Base-by-base conservation (phyloP, 37 sponge, comb jelly and placozoan genomes). In the Halichondria panicea region DNA sequence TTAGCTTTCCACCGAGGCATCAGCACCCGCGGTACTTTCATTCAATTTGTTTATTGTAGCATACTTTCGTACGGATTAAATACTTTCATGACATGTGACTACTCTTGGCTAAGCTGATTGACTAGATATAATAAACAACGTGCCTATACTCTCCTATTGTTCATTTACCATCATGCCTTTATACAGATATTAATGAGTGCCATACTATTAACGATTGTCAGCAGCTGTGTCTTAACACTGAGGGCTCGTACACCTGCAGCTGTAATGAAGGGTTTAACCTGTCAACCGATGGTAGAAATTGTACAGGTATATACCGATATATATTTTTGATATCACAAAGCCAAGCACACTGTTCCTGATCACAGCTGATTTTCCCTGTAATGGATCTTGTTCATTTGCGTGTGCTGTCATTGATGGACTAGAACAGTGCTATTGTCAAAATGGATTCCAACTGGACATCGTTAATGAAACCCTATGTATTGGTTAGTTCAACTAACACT, bases 171-270 rank as follows among this genome's bases (percentile, higher is more conserved):
- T 13, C 28, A 13, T 55, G 40, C 4, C 33, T 43, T 5, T 33
- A 24, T n/a, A 55, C 60, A 83, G 84, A 83, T 68, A 22, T 83
- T 15, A 63, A 83, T 68, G 84, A 83, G 63, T 83, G 84, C 75
- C 42, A 38, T 5, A 38, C 22, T 1, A 56, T 36, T 28, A 87
- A 13, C 30, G 63, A 11, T 0, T 87, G 87, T 80, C 39, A 73
- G 30, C 87, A 87, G 58, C 25, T 39, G 37, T 87, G 87, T 72
- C 25, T 43, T 25, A 87, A 87, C 40, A 79, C 74, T 31, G 43
- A 30, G 37, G 76, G 78, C n/a, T 69, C 74, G 28, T 87, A 66
- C 39, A 5, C 7, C n/a, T 87, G 87, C 55, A 52, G 66, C n/a
- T 87, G 87, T 54, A 22, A 33, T 15, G 21, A 34, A 27, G 85